Evolutionary conservation across 2,888 invertebrate genomes (phyloP).

Genomic region (Hypercompe scribonia): DNA sequence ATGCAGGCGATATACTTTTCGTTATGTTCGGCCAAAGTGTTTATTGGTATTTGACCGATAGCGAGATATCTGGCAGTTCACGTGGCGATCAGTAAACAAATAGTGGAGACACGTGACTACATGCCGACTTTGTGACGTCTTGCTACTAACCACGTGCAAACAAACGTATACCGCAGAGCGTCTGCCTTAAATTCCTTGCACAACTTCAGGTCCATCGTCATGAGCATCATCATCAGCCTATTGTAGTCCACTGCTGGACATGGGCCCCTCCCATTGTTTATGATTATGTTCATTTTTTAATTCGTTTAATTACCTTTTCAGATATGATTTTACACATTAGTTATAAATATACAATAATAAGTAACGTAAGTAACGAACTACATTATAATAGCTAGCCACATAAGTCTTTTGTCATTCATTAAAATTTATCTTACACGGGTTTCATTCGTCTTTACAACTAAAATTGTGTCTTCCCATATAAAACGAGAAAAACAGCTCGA

Average conservation of each 20-base stretch:
- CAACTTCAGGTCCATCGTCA: no score
- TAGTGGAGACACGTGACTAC: slow-evolving; percentile 63
- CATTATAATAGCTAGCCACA: no score
- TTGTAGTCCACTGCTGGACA: no score
- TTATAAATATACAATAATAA: slow-evolving; percentile 1
- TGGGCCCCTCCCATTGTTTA: no score
- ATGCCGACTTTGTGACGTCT: slow-evolving; percentile 54
- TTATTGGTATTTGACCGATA: slow-evolving; percentile 39
- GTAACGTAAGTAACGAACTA: not conserved
- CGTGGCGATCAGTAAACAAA: slow-evolving; percentile 66
- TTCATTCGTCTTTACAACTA: not conserved
- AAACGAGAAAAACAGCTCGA: slow-evolving; percentile 18
- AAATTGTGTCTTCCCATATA: slow-evolving; percentile 9
- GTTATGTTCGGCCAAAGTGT: not conserved
- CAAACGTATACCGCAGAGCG: slow-evolving; percentile 21
- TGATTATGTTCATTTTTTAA: no score
- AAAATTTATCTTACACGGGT: no score
- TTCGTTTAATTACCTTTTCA: no score
- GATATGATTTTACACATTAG: slow-evolving; percentile 8
- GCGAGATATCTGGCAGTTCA: slow-evolving; percentile 55
- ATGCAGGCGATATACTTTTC: not conserved
- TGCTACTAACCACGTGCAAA: slow-evolving; percentile 56
- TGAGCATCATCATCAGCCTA: no score
- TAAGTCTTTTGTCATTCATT: no score
- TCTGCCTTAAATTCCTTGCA: slow-evolving; percentile 31